Base-by-base conservation (phyloP, 2,113 vertebrate genomes). In the Sclerurus mexicanus region DNA sequence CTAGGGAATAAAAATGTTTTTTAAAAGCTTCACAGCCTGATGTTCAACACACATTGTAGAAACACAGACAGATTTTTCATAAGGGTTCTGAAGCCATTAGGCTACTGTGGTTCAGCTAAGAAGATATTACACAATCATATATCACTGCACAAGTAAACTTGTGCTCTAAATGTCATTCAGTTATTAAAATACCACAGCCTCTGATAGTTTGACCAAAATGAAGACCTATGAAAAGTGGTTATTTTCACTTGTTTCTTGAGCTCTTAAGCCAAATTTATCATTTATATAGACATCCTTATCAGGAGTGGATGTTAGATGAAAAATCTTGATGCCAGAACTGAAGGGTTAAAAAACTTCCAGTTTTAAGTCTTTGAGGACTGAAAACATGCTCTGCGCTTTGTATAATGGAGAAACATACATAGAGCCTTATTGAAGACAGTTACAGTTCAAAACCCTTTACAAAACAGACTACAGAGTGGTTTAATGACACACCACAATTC, bases 81-180 rank as follows among this genome's bases (percentile, higher is more conserved):
- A 95, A 89, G 30, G 12, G 30, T 73, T 95, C 49, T 85, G 62
- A 77, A 95, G 59, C 19, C 63, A 92, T 92, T 93, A 92, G 33
- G 25, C n/a, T 85, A 39, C 56, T 71, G 42, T 67, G 59, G 31
- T 67, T 89, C 85, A 88, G 14, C 35, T 80, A 71, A 79, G 27
- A 91, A 93, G 71, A 81, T 88, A 83, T 56, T 69, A 46, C 53
- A 76, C 53, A 75, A 53, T 39, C 84, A 73, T 81, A 49, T 52
- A 82, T 79, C 84, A 90, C 42, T 60, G 58, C 42, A 92, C 72
- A 87, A 92, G 44, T 66, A 89, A 94, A 91, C 63, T 15, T 14
- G 9, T 78, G 27, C 59, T 88, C 39, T 87, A 96, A 94, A 96
- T 96, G 75, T 89, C 95, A 96, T 58, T 55, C 71, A 68, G 85